phyloP scores from a whole-genome alignment of 2,797 vertebrate genomes.

The Lagocephalus sceleratus region DNA sequence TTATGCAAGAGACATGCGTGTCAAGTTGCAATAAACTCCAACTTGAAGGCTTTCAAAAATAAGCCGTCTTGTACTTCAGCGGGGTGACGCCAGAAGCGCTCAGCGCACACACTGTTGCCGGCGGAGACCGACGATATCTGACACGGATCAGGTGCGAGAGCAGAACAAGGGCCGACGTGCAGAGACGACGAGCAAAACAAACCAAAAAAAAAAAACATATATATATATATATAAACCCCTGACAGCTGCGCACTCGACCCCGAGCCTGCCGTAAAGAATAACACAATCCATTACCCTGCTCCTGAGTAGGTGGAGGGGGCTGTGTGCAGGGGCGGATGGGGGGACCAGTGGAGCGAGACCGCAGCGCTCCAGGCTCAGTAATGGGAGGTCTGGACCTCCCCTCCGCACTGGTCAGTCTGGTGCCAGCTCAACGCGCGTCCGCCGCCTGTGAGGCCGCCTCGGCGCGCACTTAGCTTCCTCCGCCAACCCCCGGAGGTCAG shows the following conservation, averaged over 20 bases:
- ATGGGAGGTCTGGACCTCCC: conserved; percentile 61
- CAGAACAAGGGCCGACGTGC: conserved; percentile 7
- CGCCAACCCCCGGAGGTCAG: conserved; percentile 27
- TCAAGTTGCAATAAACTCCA: neutral
- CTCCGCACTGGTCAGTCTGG: conserved; percentile 56
- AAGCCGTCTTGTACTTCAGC: neutral
- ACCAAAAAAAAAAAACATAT: too few relatives aligned
- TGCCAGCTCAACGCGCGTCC: conserved; percentile 57
- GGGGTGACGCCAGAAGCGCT: neutral
- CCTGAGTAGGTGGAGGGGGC: conserved; percentile 48
- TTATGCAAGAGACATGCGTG: neutral
- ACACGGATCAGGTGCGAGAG: conserved; percentile 18
- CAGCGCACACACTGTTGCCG: conserved; percentile 3
- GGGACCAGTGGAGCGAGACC: conserved; percentile 59
- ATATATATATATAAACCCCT: too few relatives aligned
- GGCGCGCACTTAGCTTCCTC: conserved; percentile 13
- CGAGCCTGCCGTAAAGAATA: conserved; percentile 56
- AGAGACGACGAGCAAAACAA: conserved; percentile 7
- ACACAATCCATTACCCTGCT: conserved; percentile 72
- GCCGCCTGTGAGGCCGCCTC: conserved; percentile 18
- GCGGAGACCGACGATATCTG: conserved; percentile 11
- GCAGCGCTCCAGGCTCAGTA: conserved; percentile 57
- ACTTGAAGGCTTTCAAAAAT: neutral
- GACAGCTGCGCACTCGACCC: conserved; percentile 30
- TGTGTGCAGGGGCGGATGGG: conserved; percentile 54